Evolutionary conservation across 2,113 vertebrate species (phyloP), one percentile per base, ranked within the genome.

Genomic region (Noturus placidus): DNA sequence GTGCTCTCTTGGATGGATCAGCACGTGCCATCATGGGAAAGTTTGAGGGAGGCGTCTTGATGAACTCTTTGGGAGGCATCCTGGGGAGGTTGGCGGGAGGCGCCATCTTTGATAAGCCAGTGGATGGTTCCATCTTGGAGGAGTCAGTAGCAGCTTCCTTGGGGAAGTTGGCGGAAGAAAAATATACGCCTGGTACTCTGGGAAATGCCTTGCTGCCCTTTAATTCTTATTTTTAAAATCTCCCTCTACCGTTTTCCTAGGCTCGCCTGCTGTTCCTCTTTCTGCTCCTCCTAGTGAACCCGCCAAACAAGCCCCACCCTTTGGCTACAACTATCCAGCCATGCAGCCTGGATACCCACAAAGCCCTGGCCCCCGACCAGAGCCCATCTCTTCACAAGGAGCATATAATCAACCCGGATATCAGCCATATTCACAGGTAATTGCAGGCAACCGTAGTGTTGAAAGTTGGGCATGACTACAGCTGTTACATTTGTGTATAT

Each of bases 281-380:
- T 67, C 91, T 4, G 92, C 95, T 1, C 89, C 96, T 70, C 91
- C 92, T 67, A 88, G 94, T 10, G 95, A 96, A 3, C 86, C 95
- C 56, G 87, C 95, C 84, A 96, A 96, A 91, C 87, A 93, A 74
- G 91, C 93, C 9, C 96, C 95, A 22, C 96, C 97, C 27, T 97
- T 97, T 92, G 96, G 95, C 89, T 97, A 97, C 85, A 96, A 96
- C 50, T 99, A 99, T 91, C 96, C 96, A 27, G 52, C 91, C 82
- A 94, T 97, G 90, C 97, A 97, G 87, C 95, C 97, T 19, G 95
- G 93, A 63, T 97, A 99, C 90, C 96, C 94, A 90, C 97, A 97
- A 89, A 91, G 89, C 1, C 89, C 93, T 0, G 85, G 95, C 70
- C 72, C 94, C 33, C 92, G 92, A 17, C 33, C 93, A 1, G 77